Percentiles rank a stretch among this genome's conserved stretches.
Evolutionary conservation across 2,888 invertebrate species (phyloP).

Genomic region (Phoenoteleia sp.): DNA sequence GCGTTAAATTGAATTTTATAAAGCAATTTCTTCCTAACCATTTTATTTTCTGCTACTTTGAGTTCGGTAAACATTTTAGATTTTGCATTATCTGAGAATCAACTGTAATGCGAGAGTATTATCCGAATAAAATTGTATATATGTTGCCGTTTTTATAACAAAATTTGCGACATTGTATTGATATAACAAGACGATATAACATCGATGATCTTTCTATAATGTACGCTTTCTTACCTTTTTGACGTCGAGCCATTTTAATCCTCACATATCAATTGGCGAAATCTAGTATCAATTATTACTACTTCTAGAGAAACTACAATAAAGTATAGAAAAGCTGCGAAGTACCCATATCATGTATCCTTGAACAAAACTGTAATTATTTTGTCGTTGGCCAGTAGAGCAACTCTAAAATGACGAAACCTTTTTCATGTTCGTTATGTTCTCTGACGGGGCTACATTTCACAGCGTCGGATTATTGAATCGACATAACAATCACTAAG

Average conservation of each 20-base stretch:
- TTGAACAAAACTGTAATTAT: background rate
- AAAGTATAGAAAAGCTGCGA: slow-evolving; percentile 8
- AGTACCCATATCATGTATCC: slow-evolving; percentile 35
- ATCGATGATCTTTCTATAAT: background rate
- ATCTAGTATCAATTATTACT: slow-evolving; percentile 19
- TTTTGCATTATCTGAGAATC: no score
- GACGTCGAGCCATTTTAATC: background rate
- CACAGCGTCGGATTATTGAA: slow-evolving; percentile 20
- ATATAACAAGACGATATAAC: no score
- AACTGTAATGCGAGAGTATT: no score
- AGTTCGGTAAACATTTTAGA: no score
- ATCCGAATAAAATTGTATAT: no score
- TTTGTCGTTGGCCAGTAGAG: slow-evolving; percentile 29
- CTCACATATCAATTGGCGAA: background rate
- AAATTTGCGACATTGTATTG: no score
- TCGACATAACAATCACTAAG: slow-evolving; percentile 50
- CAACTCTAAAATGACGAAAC: background rate
- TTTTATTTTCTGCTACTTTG: no score
- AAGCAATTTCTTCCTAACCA: no score
- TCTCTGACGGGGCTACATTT: slow-evolving; percentile 38
- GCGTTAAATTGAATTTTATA: no score
- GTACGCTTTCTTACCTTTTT: background rate
- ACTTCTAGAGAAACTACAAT: slow-evolving; percentile 17
- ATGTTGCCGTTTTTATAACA: no score
- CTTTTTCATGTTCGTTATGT: slow-evolving; percentile 32